Conservation (phyloP, 2,888 invertebrate species). For the Tortricodes alternella region DNA sequence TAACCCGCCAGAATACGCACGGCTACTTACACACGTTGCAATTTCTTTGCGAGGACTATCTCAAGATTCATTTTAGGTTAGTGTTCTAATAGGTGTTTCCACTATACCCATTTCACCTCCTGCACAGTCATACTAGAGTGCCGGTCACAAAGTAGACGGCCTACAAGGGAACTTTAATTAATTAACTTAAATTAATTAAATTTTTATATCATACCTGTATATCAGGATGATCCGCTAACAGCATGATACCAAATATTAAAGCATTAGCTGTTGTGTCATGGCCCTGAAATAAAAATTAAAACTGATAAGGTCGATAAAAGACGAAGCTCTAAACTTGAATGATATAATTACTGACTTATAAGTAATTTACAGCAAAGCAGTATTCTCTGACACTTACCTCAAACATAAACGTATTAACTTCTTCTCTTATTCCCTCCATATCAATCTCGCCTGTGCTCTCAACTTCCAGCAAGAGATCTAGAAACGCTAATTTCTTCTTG, state of each 20-base stretch:
- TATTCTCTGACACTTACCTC: conserved; percentile 75
- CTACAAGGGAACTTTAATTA: no score
- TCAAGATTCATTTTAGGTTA: no score
- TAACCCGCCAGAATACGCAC: no score
- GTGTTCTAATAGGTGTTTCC: no score
- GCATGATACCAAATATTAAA: conserved; percentile 62
- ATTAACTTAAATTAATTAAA: background rate
- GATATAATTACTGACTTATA: background rate
- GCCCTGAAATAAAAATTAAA: conserved; percentile 58
- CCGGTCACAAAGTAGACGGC: no score
- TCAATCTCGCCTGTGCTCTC: conserved; percentile 82
- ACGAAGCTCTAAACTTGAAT: background rate
- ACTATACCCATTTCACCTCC: no score
- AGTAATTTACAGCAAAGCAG: background rate
- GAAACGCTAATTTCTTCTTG: conserved; percentile 83
- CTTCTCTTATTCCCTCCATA: conserved; percentile 85
- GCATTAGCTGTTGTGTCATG: conserved; percentile 79
- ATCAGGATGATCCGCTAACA: conserved; percentile 69
- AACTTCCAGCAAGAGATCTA: conserved; percentile 85
- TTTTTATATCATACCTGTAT: conserved; percentile 45
- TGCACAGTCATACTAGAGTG: no score
- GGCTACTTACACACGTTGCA: no score
- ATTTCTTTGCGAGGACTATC: no score
- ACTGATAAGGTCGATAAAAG: background rate
- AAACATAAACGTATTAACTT: conserved; percentile 90